A percentile compares a stretch with the other conserved stretches of the same genome.
Evolutionary conservation across 35 echinoderm and acorn worm genomes (phyloP).

Genomic region (Holothuria glaberrima): DNA sequence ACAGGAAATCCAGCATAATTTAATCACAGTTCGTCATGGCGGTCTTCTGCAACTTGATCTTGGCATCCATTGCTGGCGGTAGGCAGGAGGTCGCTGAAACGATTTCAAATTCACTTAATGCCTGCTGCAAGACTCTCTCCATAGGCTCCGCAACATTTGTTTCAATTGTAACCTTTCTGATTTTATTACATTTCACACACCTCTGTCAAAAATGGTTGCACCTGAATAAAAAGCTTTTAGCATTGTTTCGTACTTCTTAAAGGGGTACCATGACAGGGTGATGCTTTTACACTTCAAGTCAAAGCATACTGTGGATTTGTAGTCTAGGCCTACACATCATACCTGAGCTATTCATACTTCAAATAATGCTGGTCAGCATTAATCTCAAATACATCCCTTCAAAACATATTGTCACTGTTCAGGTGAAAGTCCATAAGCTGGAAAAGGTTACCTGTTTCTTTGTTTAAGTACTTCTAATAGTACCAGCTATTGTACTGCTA

Average conservation of each 20-base stretch:
- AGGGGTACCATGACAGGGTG: neutral
- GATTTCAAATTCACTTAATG: neutral
- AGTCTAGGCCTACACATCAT: too few relatives aligned
- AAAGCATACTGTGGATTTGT: too few relatives aligned
- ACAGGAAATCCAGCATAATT: constrained; percentile 39
- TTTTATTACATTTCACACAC: constrained; percentile 36
- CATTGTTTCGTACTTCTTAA: neutral
- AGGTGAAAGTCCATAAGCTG: too few relatives aligned
- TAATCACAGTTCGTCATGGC: constrained; percentile 22
- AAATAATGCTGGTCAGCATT: too few relatives aligned
- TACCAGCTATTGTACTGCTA: too few relatives aligned
- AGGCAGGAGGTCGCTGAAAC: constrained; percentile 7
- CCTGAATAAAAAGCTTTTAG: constrained; percentile 5
- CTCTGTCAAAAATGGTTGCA: constrained; percentile 40
- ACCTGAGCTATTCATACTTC: neutral
- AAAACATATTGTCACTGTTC: too few relatives aligned
- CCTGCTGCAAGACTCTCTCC: neutral
- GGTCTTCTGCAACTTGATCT: constrained; percentile 24
- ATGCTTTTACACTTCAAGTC: neutral
- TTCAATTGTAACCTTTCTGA: constrained; percentile 10
- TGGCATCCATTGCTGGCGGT: neutral
- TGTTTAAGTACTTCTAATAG: too few relatives aligned
- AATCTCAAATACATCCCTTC: too few relatives aligned
- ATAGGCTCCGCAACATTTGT: constrained; percentile 32
- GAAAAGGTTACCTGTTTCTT: too few relatives aligned